phyloP scores from a whole-genome alignment of 1,140 invertebrate species.

The Drosophila setifemur region DNA sequence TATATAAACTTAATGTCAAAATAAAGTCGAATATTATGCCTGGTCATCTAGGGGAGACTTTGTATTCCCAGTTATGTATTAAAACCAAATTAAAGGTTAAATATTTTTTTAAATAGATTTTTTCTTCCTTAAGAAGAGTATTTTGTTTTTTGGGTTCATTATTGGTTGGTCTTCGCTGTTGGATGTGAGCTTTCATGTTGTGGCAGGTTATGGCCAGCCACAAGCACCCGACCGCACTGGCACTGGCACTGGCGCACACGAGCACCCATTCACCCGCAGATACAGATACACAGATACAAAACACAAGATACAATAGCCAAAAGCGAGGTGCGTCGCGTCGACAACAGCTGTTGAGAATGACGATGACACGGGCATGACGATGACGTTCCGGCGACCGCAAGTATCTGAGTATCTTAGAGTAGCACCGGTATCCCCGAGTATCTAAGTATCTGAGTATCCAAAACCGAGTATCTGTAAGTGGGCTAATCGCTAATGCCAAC shows the following conservation, averaged over 20 bases:
- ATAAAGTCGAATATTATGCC: too few species aligned
- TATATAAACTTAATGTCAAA: too few species aligned
- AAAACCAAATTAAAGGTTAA: too few species aligned
- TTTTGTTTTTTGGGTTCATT: constrained; percentile 7
- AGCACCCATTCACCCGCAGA: constrained; percentile 30
- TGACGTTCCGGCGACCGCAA: constrained; percentile 50
- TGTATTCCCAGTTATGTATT: too few species aligned
- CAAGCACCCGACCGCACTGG: constrained; percentile 34
- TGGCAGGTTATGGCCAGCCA: constrained; percentile 66
- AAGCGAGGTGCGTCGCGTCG: constrained; percentile 47
- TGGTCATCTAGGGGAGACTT: too few species aligned
- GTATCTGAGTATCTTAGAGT: too few species aligned
- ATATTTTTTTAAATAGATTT: too few species aligned
- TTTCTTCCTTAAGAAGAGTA: too few species aligned
- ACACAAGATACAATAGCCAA: constrained; percentile 54
- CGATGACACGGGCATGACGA: constrained; percentile 39
- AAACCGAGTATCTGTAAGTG: constrained; percentile 7
- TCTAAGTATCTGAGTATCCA: constrained; percentile 12
- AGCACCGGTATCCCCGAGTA: not conserved
- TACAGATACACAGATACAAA: constrained; percentile 1
- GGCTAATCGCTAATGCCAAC: constrained; percentile 16
- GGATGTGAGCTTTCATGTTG: constrained; percentile 55
- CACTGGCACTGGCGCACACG: constrained; percentile 14
- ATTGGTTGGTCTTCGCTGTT: not conserved
- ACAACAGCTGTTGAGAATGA: constrained; percentile 49